Evolutionary conservation across 2,113 vertebrate genomes (phyloP).

Genomic region (Brachyhypopomus occidentalis): DNA sequence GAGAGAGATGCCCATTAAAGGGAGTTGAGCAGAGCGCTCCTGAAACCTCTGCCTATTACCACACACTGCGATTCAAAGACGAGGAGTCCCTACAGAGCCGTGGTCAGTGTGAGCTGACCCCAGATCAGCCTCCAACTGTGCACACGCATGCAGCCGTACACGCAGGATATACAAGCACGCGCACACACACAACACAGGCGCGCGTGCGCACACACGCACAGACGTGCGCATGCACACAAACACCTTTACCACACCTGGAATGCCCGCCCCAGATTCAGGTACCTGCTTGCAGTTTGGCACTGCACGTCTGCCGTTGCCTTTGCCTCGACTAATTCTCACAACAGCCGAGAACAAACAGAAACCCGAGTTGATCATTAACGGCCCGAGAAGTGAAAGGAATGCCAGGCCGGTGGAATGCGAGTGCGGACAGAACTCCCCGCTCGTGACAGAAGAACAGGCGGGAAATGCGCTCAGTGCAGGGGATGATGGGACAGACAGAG

Average conservation of each 20-base stretch:
- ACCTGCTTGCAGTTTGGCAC: slow-evolving; percentile 42
- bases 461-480: not conserved
- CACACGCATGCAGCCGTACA: slow-evolving; percentile 48
- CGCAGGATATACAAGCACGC: too few relatives aligned
- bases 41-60: slow-evolving; percentile 24
- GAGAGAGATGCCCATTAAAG: slow-evolving; percentile 4
- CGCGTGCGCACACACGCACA: not conserved
- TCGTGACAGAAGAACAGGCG: slow-evolving; percentile 11
- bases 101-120: not conserved
- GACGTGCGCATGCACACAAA: not conserved
- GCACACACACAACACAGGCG: too few relatives aligned
- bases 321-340: not conserved
- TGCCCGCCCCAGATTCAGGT: slow-evolving; percentile 28
- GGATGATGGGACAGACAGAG: not conserved
- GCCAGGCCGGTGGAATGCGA: slow-evolving; percentile 11
- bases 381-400: slow-evolving; percentile 32
- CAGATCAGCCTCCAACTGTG: slow-evolving; percentile 36
- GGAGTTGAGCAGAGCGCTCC: not conserved
- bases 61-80: not conserved
- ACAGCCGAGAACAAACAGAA: slow-evolving; percentile 19
- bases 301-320: slow-evolving; percentile 6
- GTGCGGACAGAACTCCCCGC: slow-evolving; percentile 14
- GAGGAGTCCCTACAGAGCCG: not conserved
- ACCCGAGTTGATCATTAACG: slow-evolving; percentile 45
- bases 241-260: slow-evolving; percentile 39